Base-by-base conservation (phyloP, 2,888 invertebrate species). In the Drosophila tanythrix region DNA sequence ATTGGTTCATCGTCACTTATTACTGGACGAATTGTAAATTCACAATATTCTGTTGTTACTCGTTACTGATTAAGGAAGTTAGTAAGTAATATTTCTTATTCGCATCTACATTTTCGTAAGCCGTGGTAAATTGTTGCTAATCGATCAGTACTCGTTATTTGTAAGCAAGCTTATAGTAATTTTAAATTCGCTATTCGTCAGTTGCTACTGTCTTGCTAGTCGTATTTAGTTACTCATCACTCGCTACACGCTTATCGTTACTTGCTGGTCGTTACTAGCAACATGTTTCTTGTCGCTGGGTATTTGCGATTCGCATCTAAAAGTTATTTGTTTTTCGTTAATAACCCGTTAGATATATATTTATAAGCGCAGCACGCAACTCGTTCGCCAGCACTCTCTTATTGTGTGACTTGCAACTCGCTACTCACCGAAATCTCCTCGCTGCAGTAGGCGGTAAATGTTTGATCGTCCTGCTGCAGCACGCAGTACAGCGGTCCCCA, bases 401-500 rank as follows among this genome's bases (percentile, higher is more conserved):
- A 38, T 38, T 36, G 0, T 25, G 21, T 35, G 25, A 25, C 7
- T 33, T 38, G 29, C n/a, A 29, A 43, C 43, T 51, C 21, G 35
- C 31, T 48, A 94, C 95, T 95, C 91, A 96, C 95, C 92, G 95
- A 95, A 94, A 96, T 95, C 93, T 96, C 96, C 92, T 96, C 96
- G 89, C 95, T 95, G 82, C 95, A 94, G 92, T 96, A 96, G 69
- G 95, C 95, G 27, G 96, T 96, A 88, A 96, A 95, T 53, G 95
- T 95, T 91, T 95, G 95, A 87, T 96, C 95, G 91, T 96, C 95
- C 92, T 96, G 96, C 66, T 95, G 94, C 65, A 96, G 94, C 36
- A 96, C 96, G 92, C 96, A 96, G 93, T 96, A 96, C 2, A 92
- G 95, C 29, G 96, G 96, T 86, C 96, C 95, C 96, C 96, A 96